Evolutionary conservation across 2,113 vertebrate species (phyloP).

Genomic region (Myodes glareolus): DNA sequence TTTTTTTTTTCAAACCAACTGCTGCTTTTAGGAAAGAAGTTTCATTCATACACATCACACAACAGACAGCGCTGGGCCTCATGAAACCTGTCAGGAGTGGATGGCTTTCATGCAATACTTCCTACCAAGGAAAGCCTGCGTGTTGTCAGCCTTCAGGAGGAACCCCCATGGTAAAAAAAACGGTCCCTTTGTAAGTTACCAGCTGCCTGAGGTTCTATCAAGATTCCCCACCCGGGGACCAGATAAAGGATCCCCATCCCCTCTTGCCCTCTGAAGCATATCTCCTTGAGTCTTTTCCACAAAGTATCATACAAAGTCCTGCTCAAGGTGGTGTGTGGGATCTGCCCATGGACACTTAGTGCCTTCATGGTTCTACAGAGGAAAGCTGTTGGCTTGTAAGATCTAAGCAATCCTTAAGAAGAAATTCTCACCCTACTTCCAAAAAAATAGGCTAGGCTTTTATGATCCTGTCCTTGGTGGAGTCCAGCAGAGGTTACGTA

Average conservation of each 20-base stretch:
- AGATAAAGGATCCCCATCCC: background rate
- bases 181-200: background rate
- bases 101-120: background rate
- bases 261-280: background rate
- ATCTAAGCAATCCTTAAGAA: background rate
- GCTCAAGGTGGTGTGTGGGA: background rate
- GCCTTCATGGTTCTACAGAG: background rate
- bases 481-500: background rate
- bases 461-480: background rate
- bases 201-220: background rate
- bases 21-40: slow-evolving; percentile 61
- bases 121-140: background rate
- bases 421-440: background rate
- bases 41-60: slow-evolving; percentile 51
- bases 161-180: background rate
- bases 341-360: background rate
- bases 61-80: slow-evolving; percentile 22
- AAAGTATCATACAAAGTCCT: background rate
- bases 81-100: background rate
- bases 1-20: slow-evolving; percentile 25
- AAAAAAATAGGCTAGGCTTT: background rate
- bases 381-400: background rate
- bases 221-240: background rate
- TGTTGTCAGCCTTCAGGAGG: background rate
- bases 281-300: background rate